phyloP scores from a whole-genome alignment of 2,113 vertebrate species.

The Panthera leo region DNA sequence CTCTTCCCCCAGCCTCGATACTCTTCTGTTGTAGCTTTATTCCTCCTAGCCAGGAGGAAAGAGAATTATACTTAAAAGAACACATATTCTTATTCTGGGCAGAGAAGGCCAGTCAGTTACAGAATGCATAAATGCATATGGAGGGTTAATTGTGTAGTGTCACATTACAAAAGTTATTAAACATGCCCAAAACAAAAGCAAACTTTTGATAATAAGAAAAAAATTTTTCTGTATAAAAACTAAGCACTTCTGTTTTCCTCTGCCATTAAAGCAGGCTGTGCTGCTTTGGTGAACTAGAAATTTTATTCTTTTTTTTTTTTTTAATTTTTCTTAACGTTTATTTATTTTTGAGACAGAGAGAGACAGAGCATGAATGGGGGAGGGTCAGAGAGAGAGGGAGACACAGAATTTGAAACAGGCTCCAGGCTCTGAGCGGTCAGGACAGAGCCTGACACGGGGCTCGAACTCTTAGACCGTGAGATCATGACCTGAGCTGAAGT shows the following conservation, averaged over 20 bases:
- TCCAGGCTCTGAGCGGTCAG: too few species aligned
- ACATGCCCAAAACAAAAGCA: background rate
- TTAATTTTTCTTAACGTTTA: too few species aligned
- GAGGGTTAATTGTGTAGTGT: background rate
- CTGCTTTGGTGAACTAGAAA: background rate
- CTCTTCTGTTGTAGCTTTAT: background rate
- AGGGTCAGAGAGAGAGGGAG: too few species aligned
- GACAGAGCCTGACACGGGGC: too few species aligned
- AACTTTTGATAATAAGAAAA: background rate
- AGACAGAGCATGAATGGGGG: too few species aligned
- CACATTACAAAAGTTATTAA: background rate
- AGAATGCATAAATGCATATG: background rate
- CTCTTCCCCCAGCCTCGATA: background rate
- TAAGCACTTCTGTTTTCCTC: background rate
- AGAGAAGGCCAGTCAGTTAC: background rate
- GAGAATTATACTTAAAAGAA: background rate
- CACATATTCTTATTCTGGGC: background rate
- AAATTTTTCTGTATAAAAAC: background rate
- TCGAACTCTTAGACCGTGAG: too few species aligned
- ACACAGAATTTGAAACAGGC: too few species aligned
- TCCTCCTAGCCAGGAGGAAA: background rate
- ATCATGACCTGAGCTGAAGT: too few species aligned
- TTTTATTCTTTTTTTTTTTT: background rate
- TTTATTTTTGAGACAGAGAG: too few species aligned
- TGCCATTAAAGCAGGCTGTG: background rate